phyloP scores from a whole-genome alignment of 2,888 invertebrate species.

The Cheilosia grossa region DNA sequence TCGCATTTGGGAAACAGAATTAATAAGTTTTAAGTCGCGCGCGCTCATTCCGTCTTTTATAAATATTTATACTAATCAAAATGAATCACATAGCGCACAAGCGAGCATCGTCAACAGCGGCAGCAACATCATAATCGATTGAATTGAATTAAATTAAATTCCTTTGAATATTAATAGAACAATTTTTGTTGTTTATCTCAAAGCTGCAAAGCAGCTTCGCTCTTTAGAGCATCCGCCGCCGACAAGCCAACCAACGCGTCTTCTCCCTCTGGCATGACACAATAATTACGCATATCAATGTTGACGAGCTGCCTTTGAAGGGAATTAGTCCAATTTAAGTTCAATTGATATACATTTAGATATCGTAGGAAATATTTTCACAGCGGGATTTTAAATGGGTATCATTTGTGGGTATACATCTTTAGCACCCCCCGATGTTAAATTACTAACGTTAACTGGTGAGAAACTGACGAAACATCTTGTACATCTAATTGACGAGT shows the following conservation, averaged over 20 bases:
- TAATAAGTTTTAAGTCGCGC: slow-evolving; percentile 34
- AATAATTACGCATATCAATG: slow-evolving; percentile 70
- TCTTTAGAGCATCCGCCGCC: too few species aligned
- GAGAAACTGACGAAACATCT: slow-evolving; percentile 24
- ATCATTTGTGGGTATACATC: slow-evolving; percentile 20
- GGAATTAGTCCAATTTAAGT: slow-evolving; percentile 71
- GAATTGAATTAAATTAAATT: slow-evolving; percentile 64
- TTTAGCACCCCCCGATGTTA: slow-evolving; percentile 3
- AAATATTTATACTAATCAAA: slow-evolving; percentile 70
- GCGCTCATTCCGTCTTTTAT: slow-evolving; percentile 44
- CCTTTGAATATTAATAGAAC: slow-evolving; percentile 61
- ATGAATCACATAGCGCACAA: slow-evolving; percentile 58
- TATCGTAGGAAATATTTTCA: neutral
- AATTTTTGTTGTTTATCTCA: slow-evolving; percentile 57
- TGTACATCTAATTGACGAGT: slow-evolving; percentile 19
- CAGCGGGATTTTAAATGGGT: slow-evolving; percentile 32
- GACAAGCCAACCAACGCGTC: too few species aligned
- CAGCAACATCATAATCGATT: slow-evolving; percentile 59
- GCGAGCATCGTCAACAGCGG: neutral
- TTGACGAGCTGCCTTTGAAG: slow-evolving; percentile 62
- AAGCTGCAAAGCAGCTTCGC: slow-evolving; percentile 12
- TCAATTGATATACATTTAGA: slow-evolving; percentile 61
- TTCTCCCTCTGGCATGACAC: slow-evolving; percentile 44
- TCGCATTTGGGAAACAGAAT: slow-evolving; percentile 15
- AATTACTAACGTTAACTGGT: slow-evolving; percentile 36